These are phyloP conservation scores for Tachysurus vachellii DNA, from an alignment of 2,113 vertebrate genomes.

Conservation along the genomic window DNA sequence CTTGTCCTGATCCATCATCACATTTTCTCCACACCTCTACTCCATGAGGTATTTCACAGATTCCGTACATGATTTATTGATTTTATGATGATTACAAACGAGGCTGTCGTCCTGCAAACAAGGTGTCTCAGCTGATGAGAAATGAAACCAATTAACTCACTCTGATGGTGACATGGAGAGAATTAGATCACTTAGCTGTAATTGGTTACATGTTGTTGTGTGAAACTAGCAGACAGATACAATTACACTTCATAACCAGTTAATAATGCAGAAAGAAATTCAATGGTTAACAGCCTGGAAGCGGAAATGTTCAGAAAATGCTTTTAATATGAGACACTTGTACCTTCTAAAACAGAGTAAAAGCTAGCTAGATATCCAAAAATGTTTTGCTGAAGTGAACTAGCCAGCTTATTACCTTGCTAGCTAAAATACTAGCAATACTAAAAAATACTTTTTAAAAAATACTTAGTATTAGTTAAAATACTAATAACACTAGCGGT, in stretches of 20 bases:
- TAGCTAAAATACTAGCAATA: too few species aligned
- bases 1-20: neutral
- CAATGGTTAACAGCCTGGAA: neutral
- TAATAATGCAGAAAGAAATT: neutral
- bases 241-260: slow-evolving; percentile 25
- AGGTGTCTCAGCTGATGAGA: slow-evolving; percentile 34
- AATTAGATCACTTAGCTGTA: slow-evolving; percentile 32
- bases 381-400: neutral
- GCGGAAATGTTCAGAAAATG: neutral
- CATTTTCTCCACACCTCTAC: slow-evolving; percentile 6
- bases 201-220: slow-evolving; percentile 38
- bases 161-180: slow-evolving; percentile 23
- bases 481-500: neutral
- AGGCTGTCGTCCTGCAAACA: slow-evolving; percentile 37
- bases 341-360: neutral
- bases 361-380: neutral
- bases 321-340: neutral
- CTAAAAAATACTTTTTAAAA: too few species aligned
- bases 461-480: too few species aligned
- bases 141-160: slow-evolving; percentile 50
- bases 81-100: slow-evolving; percentile 50
- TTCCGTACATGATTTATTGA: slow-evolving; percentile 43
- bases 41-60: slow-evolving; percentile 1
- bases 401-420: neutral
- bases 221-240: slow-evolving; percentile 25